Conservation (phyloP, 2,888 invertebrate species). For the Xylota segnis region DNA sequence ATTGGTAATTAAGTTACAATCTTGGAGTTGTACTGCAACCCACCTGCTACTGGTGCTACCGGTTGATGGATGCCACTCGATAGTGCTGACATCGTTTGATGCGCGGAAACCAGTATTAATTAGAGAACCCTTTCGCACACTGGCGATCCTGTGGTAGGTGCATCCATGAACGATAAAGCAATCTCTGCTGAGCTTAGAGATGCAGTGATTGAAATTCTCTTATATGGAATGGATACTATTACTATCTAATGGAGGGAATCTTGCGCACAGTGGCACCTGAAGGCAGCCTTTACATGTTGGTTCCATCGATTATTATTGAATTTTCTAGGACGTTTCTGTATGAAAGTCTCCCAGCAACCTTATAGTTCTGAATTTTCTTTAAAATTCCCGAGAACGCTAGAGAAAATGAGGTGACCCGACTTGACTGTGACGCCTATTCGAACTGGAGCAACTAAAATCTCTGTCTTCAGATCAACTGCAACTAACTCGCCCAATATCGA, state of each 20-base stretch:
- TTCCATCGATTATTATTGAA: too few species aligned
- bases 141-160: slow-evolving; percentile 49
- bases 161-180: slow-evolving; percentile 42
- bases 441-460: too few species aligned
- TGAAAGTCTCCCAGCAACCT: too few species aligned
- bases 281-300: too few species aligned
- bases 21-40: slow-evolving; percentile 45
- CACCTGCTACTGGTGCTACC: slow-evolving; percentile 49
- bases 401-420: too few species aligned
- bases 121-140: slow-evolving; percentile 53
- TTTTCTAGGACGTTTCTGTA: too few species aligned
- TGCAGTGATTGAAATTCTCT: slow-evolving; percentile 53
- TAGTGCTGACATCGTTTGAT: slow-evolving; percentile 60
- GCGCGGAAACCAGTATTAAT: slow-evolving; percentile 67
- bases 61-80: slow-evolving; percentile 64
- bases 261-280: slow-evolving; percentile 21
- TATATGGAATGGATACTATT: slow-evolving; percentile 50
- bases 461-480: too few species aligned
- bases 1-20: slow-evolving; percentile 53
- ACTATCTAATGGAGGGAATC: slow-evolving; percentile 28
- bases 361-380: too few species aligned
- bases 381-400: too few species aligned
- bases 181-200: slow-evolving; percentile 7
- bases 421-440: too few species aligned
- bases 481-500: too few species aligned